Evolutionary conservation across 2,888 invertebrate species (phyloP).

Genomic region (Melanostoma mellinum): DNA sequence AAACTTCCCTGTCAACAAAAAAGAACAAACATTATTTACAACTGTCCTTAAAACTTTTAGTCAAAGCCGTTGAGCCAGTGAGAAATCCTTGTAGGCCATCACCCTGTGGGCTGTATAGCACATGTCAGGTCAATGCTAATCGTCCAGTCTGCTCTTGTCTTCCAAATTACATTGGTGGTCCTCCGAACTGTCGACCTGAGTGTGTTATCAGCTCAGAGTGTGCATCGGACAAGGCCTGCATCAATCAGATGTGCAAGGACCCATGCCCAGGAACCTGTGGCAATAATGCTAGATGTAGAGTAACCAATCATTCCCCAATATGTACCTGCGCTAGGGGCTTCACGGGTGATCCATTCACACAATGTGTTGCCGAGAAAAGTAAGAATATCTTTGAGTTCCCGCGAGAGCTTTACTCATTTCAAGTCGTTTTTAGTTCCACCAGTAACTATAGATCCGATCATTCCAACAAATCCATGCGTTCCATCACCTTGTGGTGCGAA

Average conservation of each 20-base stretch:
- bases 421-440: conserved; percentile 65
- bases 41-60: conserved; percentile 25
- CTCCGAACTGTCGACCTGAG: conserved; percentile 90
- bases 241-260: conserved; percentile 89
- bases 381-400: conserved; percentile 74
- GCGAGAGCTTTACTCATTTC: background rate
- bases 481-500: conserved; percentile 87
- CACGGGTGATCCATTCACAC: conserved; percentile 89
- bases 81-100: conserved; percentile 82
- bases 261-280: conserved; percentile 91
- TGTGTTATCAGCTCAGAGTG: conserved; percentile 90
- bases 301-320: conserved; percentile 90
- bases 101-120: conserved; percentile 83
- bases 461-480: conserved; percentile 83
- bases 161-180: conserved; percentile 87
- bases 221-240: conserved; percentile 87
- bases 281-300: conserved; percentile 87
- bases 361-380: conserved; percentile 84
- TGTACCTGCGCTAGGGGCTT: conserved; percentile 87
- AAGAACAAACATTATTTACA: background rate
- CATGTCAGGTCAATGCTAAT: conserved; percentile 83
- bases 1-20: background rate
- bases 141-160: conserved; percentile 90
- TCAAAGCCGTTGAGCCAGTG: conserved; percentile 39
- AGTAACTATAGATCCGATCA: conserved; percentile 75